phyloP scores from a whole-genome alignment of 2,888 invertebrate genomes.

The Tetropium fuscum region DNA sequence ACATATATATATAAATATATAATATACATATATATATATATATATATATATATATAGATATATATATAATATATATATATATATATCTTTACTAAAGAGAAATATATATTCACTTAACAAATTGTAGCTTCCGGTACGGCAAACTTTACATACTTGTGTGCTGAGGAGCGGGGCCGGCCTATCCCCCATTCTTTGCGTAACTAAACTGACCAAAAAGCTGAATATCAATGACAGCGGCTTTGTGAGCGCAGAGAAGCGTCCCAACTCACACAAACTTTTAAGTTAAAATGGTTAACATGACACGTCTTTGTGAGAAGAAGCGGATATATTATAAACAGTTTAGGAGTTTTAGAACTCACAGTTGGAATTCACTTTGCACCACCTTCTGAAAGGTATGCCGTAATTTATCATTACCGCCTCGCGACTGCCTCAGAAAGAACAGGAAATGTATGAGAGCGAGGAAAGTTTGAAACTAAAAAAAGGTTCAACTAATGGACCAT shows the following conservation, averaged over 20 bases:
- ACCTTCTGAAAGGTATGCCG: slow-evolving; percentile 53
- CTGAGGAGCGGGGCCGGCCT: too few relatives aligned
- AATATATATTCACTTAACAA: too few relatives aligned
- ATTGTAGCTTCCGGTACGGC: too few relatives aligned
- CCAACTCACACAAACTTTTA: slow-evolving; percentile 32
- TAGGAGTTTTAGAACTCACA: slow-evolving; percentile 51
- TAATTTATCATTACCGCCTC: slow-evolving; percentile 55
- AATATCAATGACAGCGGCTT: slow-evolving; percentile 34
- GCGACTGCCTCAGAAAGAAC: slow-evolving; percentile 43
- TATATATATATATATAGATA: too few relatives aligned
- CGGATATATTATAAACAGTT: slow-evolving; percentile 55
- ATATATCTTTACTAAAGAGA: too few relatives aligned
- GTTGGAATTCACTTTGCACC: slow-evolving; percentile 51
- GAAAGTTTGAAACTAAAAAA: slow-evolving; percentile 51
- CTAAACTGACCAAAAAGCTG: slow-evolving; percentile 36
- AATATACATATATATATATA: too few relatives aligned
- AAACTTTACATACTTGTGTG: too few relatives aligned
- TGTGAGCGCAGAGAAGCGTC: slow-evolving; percentile 22
- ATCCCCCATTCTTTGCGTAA: slow-evolving; percentile 6
- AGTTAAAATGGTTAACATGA: slow-evolving; percentile 45
- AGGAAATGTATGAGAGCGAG: slow-evolving; percentile 43
- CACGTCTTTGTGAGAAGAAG: slow-evolving; percentile 46
- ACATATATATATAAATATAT: too few relatives aligned
- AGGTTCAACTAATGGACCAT: slow-evolving; percentile 52
- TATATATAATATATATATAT: too few relatives aligned